Base-by-base conservation (phyloP, 2,797 vertebrate genomes). In the Hipposideros larvatus region DNA sequence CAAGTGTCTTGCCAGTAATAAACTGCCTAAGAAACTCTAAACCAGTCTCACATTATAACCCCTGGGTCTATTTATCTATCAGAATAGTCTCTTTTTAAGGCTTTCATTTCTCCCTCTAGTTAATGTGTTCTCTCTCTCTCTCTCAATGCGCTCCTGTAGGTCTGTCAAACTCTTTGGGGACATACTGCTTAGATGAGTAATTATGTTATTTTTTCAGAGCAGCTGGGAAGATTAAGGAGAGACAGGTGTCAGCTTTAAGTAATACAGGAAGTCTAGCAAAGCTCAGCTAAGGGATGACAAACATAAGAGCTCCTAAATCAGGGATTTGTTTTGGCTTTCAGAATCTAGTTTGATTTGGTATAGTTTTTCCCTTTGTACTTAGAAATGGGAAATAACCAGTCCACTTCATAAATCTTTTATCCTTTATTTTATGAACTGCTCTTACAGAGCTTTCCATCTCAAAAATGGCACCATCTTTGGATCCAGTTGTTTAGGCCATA, bases 181-280 rank as follows among this genome's bases (percentile, higher is more conserved):
- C 34, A 73, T 77, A 46, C 48, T 89, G 51, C 83, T 88, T 66
- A 73, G 41, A 79, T 66, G 18, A 84, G 57, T 73, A 43, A 90
- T 71, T 41, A 41, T 46, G 41, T 19, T 92, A 18, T 83, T 61
- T 61, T 85, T 66, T 63, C 94, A 53, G 59, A 57, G 43, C 37
- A 90, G 65, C 16, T 89, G 78, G 61, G 37, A 94, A 89, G 57
- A 75, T 48, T 75, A 87, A 34, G 75, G 57, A 66, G 41, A 89
- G 57, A 89, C 11, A 66, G 79, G 51, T 78, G 41, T 85, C 41
- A 37, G 51, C 78, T 73, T 84, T 22, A 82, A 59, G 28, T 87
- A 77, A 61, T 26, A 83, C 0, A 91, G 61, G 43, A 87, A 70
- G 55, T 66, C 61, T n/a, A 75, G 53, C 53, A 87, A 90, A 82